Evolutionary conservation across 2,797 vertebrate species (phyloP).

Genomic region (Megaceryle alcyon): DNA sequence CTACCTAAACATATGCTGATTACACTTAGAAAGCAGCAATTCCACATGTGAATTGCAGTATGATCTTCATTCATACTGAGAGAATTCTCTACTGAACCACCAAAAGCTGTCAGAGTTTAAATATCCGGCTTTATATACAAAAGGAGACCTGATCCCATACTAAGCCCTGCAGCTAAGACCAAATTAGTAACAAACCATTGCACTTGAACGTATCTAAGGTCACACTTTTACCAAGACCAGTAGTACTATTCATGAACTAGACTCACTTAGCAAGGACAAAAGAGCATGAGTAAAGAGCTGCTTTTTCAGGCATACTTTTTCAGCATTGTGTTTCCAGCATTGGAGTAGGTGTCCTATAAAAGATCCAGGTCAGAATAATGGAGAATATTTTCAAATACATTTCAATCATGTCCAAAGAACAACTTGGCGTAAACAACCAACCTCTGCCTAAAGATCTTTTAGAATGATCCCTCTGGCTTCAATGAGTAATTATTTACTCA

Average conservation of each 20-base stretch:
- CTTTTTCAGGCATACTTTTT: background rate
- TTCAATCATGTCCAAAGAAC: background rate
- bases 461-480: background rate
- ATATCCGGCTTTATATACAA: conserved; percentile 44
- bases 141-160: conserved; percentile 21
- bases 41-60: background rate
- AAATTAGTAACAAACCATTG: conserved; percentile 63
- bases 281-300: background rate
- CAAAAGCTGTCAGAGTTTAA: conserved; percentile 46
- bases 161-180: conserved; percentile 33
- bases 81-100: conserved; percentile 6
- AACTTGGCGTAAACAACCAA: background rate
- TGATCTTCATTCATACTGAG: background rate
- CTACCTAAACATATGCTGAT: background rate
- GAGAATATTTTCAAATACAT: background rate
- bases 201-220: conserved; percentile 51
- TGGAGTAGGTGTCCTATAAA: background rate
- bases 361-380: background rate
- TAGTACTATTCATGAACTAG: background rate
- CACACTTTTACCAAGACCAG: conserved; percentile 35
- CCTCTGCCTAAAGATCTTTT: background rate
- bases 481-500: background rate
- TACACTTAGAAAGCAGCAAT: background rate
- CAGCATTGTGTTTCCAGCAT: background rate
- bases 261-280: conserved; percentile 52